Evolutionary conservation across 2,113 vertebrate genomes (phyloP).

Genomic region (Lonchura striata): DNA sequence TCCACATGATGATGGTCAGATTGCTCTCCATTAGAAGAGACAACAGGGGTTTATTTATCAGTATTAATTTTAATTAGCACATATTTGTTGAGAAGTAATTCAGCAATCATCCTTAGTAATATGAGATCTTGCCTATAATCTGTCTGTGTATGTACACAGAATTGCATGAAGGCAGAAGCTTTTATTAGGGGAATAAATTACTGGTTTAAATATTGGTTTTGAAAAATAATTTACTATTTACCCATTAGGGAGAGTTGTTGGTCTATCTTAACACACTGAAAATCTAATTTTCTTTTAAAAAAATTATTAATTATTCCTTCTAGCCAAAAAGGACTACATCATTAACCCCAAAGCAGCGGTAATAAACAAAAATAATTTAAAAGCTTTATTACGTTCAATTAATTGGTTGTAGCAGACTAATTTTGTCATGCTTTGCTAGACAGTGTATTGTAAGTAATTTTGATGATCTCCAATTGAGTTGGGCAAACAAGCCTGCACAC

Average conservation of each 20-base stretch:
- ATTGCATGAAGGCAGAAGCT: background rate
- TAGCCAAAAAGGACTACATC: slow-evolving; percentile 37
- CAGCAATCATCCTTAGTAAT: background rate
- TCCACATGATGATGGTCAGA: background rate
- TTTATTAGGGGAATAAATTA: slow-evolving; percentile 40
- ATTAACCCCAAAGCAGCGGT: slow-evolving; percentile 64
- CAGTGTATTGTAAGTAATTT: slow-evolving; percentile 75
- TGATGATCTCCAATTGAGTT: slow-evolving; percentile 69
- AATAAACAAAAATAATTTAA: slow-evolving; percentile 74
- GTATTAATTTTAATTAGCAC: slow-evolving; percentile 32
- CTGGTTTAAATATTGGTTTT: slow-evolving; percentile 15
- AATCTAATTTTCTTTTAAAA: slow-evolving; percentile 57
- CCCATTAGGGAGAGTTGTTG: slow-evolving; percentile 35
- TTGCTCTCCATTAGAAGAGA: background rate
- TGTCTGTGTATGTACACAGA: background rate
- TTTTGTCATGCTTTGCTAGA: slow-evolving; percentile 73
- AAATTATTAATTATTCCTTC: slow-evolving; percentile 63
- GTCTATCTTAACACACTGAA: slow-evolving; percentile 38
- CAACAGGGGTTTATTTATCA: slow-evolving; percentile 8
- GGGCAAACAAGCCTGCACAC: slow-evolving; percentile 62
- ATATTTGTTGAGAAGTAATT: slow-evolving; percentile 26
- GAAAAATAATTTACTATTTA: slow-evolving; percentile 57
- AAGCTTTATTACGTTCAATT: slow-evolving; percentile 74
- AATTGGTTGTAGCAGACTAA: slow-evolving; percentile 69
- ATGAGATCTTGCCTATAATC: background rate